phyloP scores from a whole-genome alignment of 2,113 vertebrate species.

The Eira barbara region DNA sequence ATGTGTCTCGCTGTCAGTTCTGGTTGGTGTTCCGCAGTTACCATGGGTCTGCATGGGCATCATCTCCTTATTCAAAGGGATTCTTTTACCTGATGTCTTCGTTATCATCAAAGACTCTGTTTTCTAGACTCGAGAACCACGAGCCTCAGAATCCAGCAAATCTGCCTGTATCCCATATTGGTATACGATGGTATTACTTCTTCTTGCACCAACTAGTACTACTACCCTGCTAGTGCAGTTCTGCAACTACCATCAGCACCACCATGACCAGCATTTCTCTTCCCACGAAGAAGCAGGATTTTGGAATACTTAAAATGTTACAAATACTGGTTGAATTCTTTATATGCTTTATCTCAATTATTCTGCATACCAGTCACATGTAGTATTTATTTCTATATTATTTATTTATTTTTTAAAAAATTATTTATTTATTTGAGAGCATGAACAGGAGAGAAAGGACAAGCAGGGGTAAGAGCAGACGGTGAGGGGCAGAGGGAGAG shows the following conservation, averaged over 20 bases:
- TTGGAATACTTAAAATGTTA: background rate
- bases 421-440: background rate
- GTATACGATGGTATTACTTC: accelerated
- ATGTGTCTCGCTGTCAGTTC: background rate
- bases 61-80: background rate
- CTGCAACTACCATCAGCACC: accelerated
- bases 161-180: accelerated
- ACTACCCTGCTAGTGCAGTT: background rate
- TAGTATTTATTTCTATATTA: background rate
- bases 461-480: background rate
- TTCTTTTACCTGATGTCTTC: background rate
- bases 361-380: background rate
- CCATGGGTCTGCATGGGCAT: background rate
- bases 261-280: background rate
- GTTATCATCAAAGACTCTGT: background rate
- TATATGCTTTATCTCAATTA: background rate
- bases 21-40: background rate
- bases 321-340: background rate
- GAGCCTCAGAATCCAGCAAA: background rate
- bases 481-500: background rate
- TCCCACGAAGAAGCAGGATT: background rate
- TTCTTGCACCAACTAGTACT: background rate
- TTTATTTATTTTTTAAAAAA: background rate
- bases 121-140: background rate
- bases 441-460: background rate